Evolutionary conservation across 2,113 vertebrate genomes (phyloP).

Genomic region (Terrapene triunguis): DNA sequence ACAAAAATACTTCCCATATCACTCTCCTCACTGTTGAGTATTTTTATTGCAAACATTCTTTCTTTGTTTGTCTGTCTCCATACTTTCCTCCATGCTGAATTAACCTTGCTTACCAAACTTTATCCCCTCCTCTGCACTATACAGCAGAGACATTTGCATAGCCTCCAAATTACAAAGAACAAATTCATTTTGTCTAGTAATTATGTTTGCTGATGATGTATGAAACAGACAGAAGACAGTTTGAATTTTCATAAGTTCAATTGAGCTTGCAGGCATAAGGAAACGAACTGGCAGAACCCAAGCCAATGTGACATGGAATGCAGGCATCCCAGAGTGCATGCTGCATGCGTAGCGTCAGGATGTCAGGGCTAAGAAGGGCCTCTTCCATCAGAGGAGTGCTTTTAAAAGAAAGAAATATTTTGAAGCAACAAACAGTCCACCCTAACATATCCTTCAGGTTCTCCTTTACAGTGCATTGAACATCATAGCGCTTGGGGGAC

Average conservation of each 20-base stretch:
- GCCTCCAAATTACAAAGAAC: slow-evolving; percentile 57
- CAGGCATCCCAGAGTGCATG: slow-evolving; percentile 23
- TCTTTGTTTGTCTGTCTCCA: slow-evolving; percentile 15
- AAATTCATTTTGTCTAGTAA: slow-evolving; percentile 74
- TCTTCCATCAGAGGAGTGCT: slow-evolving; percentile 60
- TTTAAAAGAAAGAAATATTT: slow-evolving; percentile 57
- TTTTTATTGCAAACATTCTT: slow-evolving; percentile 37
- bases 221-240: slow-evolving; percentile 71
- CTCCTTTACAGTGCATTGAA: not conserved
- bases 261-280: slow-evolving; percentile 62
- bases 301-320: slow-evolving; percentile 59
- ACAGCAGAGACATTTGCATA: slow-evolving; percentile 46
- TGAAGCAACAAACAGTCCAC: slow-evolving; percentile 56
- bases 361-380: slow-evolving; percentile 58
- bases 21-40: slow-evolving; percentile 23
- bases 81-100: slow-evolving; percentile 49
- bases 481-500: rapidly evolving
- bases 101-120: slow-evolving; percentile 66
- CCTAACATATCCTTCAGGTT: slow-evolving; percentile 14
- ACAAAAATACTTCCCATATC: slow-evolving; percentile 43
- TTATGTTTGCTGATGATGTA: slow-evolving; percentile 74
- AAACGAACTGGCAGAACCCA: slow-evolving; percentile 59
- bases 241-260: slow-evolving; percentile 74
- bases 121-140: slow-evolving; percentile 13
- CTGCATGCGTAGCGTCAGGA: slow-evolving; percentile 46